Conservation (phyloP, 2,797 vertebrate genomes). For the Pempheris klunzingeri region DNA sequence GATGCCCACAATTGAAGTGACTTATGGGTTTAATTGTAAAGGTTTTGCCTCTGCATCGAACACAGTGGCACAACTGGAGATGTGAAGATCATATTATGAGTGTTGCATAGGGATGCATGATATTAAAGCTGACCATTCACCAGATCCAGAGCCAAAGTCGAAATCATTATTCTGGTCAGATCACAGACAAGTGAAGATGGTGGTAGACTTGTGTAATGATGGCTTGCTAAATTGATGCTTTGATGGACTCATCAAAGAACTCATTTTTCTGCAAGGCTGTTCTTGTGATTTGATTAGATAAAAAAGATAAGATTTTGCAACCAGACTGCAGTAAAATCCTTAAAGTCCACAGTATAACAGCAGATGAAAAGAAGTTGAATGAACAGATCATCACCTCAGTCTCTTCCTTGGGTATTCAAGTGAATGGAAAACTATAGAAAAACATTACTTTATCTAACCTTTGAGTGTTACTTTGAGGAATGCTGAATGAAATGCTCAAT, state of each 20-base stretch:
- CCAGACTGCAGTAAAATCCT: conserved; percentile 45
- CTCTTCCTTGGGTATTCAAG: not conserved
- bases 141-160: conserved; percentile 28
- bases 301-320: conserved; percentile 55
- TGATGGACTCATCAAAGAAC: conserved; percentile 75
- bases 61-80: not conserved
- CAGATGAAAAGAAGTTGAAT: conserved; percentile 47
- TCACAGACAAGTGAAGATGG: conserved; percentile 57
- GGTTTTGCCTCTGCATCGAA: not conserved
- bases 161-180: conserved; percentile 69
- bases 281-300: conserved; percentile 63
- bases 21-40: not conserved
- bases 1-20: not conserved
- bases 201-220: conserved; percentile 63
- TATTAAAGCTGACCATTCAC: conserved; percentile 27
- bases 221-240: conserved; percentile 67
- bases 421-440: conserved; percentile 1
- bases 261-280: conserved; percentile 61
- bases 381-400: conserved; percentile 49
- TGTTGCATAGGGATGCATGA: not conserved
- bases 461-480: not conserved
- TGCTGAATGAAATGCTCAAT: not conserved
- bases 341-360: conserved; percentile 34
- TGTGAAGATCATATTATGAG: not conserved
- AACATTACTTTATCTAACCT: conserved; percentile 2